phyloP scores from a whole-genome alignment of 2,113 vertebrate genomes.

The Andinoacara biseriatus region DNA sequence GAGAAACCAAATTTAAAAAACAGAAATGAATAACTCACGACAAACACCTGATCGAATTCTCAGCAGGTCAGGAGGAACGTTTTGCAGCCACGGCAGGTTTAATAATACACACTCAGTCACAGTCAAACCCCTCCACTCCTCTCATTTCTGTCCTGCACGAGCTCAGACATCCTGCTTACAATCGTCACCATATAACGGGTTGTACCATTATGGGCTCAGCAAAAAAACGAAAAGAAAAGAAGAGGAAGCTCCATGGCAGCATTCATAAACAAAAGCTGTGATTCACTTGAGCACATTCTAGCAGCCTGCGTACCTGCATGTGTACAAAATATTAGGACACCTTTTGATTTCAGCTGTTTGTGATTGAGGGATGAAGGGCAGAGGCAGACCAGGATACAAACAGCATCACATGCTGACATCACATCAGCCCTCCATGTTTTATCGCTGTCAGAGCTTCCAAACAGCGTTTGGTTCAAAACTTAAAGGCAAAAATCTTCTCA shows the following conservation, averaged over 20 bases:
- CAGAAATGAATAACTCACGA: neutral
- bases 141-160: constrained; percentile 6
- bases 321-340: constrained; percentile 40
- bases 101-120: constrained; percentile 47
- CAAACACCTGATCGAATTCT: constrained; percentile 2
- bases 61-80: constrained; percentile 13
- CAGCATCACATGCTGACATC: neutral
- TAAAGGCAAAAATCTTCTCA: neutral
- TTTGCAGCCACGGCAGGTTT: constrained; percentile 40
- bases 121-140: constrained; percentile 15
- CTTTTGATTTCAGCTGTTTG: neutral
- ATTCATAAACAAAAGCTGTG: constrained; percentile 41
- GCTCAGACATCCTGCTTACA: constrained; percentile 35
- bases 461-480: neutral
- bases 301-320: constrained; percentile 12
- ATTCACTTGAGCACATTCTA: constrained; percentile 42
- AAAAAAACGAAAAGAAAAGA: constrained; percentile 10
- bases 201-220: constrained; percentile 49
- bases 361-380: neutral
- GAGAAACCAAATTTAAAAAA: constrained; percentile 11
- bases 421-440: neutral
- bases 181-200: constrained; percentile 36
- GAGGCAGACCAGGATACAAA: neutral
- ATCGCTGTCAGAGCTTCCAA: neutral
- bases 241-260: constrained; percentile 41